A percentile compares a stretch with the other conserved stretches of the same genome.
Conservation (phyloP, 1,140 invertebrate species). For the Helicoverpa zea region DNA sequence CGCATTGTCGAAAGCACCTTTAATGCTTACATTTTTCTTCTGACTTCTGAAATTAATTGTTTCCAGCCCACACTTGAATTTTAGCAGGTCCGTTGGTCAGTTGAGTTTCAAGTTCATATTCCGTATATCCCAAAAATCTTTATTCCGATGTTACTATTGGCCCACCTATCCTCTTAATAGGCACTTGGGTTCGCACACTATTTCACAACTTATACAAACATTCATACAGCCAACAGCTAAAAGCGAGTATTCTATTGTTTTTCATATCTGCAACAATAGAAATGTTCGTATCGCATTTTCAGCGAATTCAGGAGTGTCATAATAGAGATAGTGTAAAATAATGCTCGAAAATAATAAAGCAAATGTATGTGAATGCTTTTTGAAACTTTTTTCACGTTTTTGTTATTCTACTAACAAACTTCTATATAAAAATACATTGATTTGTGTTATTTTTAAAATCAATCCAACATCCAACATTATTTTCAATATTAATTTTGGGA, state of each 20-base stretch:
- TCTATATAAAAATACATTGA: too few species aligned
- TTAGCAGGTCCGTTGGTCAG: too few species aligned
- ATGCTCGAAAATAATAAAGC: neutral
- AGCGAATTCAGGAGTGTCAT: neutral
- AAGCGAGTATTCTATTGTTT: slow-evolving; percentile 12
- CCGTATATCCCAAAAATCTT: neutral
- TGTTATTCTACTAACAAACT: too few species aligned
- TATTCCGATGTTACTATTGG: slow-evolving; percentile 6
- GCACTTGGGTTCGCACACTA: slow-evolving; percentile 19
- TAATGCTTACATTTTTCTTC: too few species aligned
- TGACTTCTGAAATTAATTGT: too few species aligned
- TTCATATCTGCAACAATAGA: slow-evolving; percentile 18
- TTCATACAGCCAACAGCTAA: slow-evolving; percentile 20
- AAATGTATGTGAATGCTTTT: too few species aligned
- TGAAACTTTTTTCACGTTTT: too few species aligned
- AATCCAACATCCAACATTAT: too few species aligned
- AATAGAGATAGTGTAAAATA: neutral
- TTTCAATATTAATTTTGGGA: too few species aligned
- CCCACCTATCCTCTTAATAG: slow-evolving; percentile 49
- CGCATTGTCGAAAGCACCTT: too few species aligned
- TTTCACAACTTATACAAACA: slow-evolving; percentile 52
- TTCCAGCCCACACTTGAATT: too few species aligned
- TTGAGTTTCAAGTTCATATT: too few species aligned
- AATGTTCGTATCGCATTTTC: neutral
- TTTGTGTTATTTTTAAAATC: neutral